A percentile compares a stretch with the other conserved stretches of the same genome.
phyloP scores from a whole-genome alignment of 2,888 invertebrate species.

The Eupithecia subfuscata region DNA sequence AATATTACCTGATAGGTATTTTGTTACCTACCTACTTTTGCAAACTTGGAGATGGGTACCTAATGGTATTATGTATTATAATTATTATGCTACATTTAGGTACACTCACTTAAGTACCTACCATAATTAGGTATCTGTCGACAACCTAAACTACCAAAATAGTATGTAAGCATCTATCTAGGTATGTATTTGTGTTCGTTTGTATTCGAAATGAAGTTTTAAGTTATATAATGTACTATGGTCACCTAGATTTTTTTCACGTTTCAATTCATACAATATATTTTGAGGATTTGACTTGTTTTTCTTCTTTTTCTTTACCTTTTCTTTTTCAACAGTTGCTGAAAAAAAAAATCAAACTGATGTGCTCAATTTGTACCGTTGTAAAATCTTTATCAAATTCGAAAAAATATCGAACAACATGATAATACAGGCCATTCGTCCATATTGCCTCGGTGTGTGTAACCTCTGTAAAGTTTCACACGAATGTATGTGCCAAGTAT shows the following conservation, averaged over 20 bases:
- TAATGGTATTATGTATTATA: background rate
- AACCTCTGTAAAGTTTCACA: constrained; percentile 52
- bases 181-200: too few species aligned
- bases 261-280: background rate
- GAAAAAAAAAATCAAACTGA: background rate
- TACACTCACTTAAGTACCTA: too few species aligned
- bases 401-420: constrained; percentile 42
- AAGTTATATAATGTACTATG: too few species aligned
- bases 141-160: too few species aligned
- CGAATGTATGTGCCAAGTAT: constrained; percentile 54
- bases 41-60: background rate
- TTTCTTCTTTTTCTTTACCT: too few species aligned
- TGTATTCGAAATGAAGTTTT: too few species aligned
- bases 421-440: constrained; percentile 47
- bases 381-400: background rate
- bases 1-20: background rate
- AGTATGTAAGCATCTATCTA: too few species aligned
- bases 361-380: background rate
- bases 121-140: too few species aligned
- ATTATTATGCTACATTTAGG: too few species aligned
- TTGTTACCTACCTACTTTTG: background rate
- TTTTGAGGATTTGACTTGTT: too few species aligned
- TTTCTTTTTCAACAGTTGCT: background rate
- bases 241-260: background rate
- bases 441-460: constrained; percentile 43